These are phyloP conservation scores for Anabas testudineus DNA, from an alignment of 2,797 vertebrate species.

Conservation along the genomic window DNA sequence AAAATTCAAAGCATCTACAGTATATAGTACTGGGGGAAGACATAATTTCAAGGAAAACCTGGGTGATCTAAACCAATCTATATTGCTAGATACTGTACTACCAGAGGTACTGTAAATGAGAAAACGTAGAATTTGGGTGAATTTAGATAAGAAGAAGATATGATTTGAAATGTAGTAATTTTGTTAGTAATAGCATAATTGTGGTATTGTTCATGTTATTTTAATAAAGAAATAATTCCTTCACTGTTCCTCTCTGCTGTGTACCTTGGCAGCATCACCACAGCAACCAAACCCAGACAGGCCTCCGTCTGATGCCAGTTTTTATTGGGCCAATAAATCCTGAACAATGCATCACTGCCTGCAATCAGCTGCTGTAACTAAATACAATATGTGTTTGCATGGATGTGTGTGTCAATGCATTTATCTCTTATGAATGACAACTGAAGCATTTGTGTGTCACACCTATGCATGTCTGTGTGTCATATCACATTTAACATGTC, in stretches of 20 bases:
- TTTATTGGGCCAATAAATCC: slow-evolving; percentile 71
- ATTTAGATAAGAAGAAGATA: too few relatives aligned
- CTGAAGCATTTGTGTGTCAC: slow-evolving; percentile 16
- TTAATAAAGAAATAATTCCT: slow-evolving; percentile 19
- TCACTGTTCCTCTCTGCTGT: slow-evolving; percentile 8
- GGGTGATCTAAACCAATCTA: not conserved
- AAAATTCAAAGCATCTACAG: not conserved
- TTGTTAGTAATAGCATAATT: slow-evolving; percentile 5
- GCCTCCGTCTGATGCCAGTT: slow-evolving; percentile 36
- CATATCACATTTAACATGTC: slow-evolving; percentile 54
- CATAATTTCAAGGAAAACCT: slow-evolving; percentile 5
- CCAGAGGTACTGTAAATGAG: not conserved
- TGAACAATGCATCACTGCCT: slow-evolving; percentile 43
- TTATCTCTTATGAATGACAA: slow-evolving; percentile 44
- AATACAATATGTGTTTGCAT: slow-evolving; percentile 29
- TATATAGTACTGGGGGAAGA: not conserved
- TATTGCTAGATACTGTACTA: not conserved
- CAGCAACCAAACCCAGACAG: slow-evolving; percentile 69
- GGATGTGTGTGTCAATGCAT: slow-evolving; percentile 30
- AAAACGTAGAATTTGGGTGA: not conserved
- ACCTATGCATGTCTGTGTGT: slow-evolving; percentile 41
- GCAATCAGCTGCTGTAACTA: slow-evolving; percentile 59
- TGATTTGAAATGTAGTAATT: slow-evolving; percentile 11
- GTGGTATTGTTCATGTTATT: slow-evolving; percentile 16
- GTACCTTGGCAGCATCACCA: slow-evolving; percentile 57